phyloP scores from a whole-genome alignment of 2,113 vertebrate genomes.

The Clarias macrocephalus region DNA sequence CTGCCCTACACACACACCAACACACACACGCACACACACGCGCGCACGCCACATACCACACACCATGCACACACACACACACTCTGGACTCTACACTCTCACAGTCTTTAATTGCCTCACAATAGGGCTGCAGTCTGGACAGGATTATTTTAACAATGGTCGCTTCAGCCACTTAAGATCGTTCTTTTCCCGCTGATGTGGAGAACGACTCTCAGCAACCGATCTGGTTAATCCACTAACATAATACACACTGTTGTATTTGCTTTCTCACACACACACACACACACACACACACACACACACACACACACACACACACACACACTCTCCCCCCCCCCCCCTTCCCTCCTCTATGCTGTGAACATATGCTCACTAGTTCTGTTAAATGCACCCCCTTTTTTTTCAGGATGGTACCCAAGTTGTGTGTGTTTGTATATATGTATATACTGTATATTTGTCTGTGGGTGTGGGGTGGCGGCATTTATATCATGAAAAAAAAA shows the following conservation, averaged over 20 bases:
- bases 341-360: not conserved
- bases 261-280: not conserved
- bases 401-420: not conserved
- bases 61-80: slow-evolving; percentile 61
- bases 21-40: slow-evolving; percentile 52
- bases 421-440: not conserved
- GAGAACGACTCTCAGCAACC: slow-evolving; percentile 46
- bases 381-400: not conserved
- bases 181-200: slow-evolving; percentile 25
- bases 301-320: too few relatives aligned
- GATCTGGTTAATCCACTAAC: slow-evolving; percentile 53
- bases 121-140: slow-evolving; percentile 54
- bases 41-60: not conserved
- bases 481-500: slow-evolving; percentile 11
- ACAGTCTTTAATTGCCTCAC: slow-evolving; percentile 54
- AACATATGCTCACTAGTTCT: not conserved
- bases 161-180: slow-evolving; percentile 47
- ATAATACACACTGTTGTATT: slow-evolving; percentile 41
- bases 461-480: not conserved
- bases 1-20: not conserved
- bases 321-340: not conserved
- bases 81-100: slow-evolving; percentile 43
- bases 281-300: too few relatives aligned
- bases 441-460: not conserved
- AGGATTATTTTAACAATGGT: slow-evolving; percentile 54